Evolutionary conservation across 2,888 invertebrate genomes (phyloP), one percentile per base, ranked within the genome.

Genomic region (Allacma fusca): DNA sequence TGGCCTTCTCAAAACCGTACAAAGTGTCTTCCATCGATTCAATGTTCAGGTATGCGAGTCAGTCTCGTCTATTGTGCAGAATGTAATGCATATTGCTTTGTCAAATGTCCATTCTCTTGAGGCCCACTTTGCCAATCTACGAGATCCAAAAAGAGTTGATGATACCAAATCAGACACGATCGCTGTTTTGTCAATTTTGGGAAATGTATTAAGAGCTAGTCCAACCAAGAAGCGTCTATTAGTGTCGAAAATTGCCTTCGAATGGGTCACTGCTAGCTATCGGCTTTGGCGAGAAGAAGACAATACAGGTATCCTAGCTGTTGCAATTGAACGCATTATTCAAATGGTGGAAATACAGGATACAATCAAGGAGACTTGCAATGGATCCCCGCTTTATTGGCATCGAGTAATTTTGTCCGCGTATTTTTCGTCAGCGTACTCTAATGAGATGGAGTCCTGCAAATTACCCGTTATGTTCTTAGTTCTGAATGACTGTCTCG

Each of bases 381-480:
- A 93, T 86, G 92, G 93, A 84, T 91, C 92, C 44, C 93, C 94
- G 87, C 87, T 96, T 74, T 91, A 92, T 85, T 94, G 93, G 92
- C 94, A 96, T 87, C 91, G 92, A 85, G 90, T 92, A 81, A 88
- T 94, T 74, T 88, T 94, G 73, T 91, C 92, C 0, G 90, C 92
- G 70, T 94, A 94, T 87, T 90, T 95, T 83, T 90, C 91, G 80
- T 92, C 93, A 85, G 88, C 93, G 81, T 91, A 92, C 81, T 90
- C 91, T 80, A 89, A 89, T 79, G 91, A 92, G 82, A 86, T 90
- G 26, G 92, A 93, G 50, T 50, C 77, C 5, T 72, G 77, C 0
- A 84, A 81, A 34, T 21, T 84, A 2, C 77, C 80, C 0, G 13
- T 70, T 44, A 79, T 83, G 9, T 80, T 81, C 57, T 50, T 81